phyloP scores from a whole-genome alignment of 2,888 invertebrate species.

The Ormyrus pomaceus region DNA sequence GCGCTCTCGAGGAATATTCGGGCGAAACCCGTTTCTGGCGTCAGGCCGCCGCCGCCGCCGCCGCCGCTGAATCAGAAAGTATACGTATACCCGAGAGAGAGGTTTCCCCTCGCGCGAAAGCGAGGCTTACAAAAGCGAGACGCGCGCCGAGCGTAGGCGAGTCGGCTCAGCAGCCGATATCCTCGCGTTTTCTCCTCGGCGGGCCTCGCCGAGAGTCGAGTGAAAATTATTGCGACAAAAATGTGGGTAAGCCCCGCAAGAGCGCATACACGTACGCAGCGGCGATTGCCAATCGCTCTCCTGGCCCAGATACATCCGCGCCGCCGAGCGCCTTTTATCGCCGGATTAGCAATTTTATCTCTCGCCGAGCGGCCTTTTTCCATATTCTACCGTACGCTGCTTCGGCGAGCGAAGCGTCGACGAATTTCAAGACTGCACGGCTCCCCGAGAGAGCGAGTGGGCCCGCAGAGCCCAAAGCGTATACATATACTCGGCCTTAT shows the following conservation, averaged over 20 bases:
- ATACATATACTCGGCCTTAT: no score
- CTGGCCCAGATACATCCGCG: slow-evolving; percentile 52
- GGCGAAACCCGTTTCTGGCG: no score
- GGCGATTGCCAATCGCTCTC: slow-evolving; percentile 16
- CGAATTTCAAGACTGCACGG: background rate
- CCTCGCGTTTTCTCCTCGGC: background rate
- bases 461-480: no score
- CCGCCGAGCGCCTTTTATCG: slow-evolving; percentile 42
- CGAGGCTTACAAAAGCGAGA: no score
- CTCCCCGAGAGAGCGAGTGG: background rate
- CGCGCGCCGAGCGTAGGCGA: background rate
- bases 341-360: slow-evolving; percentile 58
- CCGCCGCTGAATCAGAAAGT: no score
- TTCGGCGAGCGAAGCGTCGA: background rate
- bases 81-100: no score
- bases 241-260: background rate
- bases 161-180: no score
- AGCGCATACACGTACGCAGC: background rate
- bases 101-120: no score
- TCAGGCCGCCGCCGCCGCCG: no score
- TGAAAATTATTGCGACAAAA: background rate
- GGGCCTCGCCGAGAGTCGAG: no score
- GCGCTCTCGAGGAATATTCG: no score
- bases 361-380: slow-evolving; percentile 29
- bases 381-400: background rate